Evolutionary conservation across 1,140 invertebrate genomes (phyloP).

Genomic region (Protaetia brevitarsis): DNA sequence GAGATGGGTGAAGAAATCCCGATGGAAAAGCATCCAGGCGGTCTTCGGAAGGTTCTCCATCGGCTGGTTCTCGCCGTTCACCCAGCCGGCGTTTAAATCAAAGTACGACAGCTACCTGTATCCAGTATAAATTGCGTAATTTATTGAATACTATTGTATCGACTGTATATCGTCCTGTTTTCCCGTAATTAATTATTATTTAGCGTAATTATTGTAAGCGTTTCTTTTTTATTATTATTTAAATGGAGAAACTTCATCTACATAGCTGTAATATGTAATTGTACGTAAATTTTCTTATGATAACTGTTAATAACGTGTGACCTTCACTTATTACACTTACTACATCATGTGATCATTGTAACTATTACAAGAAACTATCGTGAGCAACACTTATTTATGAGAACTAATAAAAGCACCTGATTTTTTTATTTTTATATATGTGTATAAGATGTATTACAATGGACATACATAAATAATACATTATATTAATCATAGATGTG

Average conservation of each 20-base stretch:
- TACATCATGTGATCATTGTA: constrained; percentile 14
- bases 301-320: not conserved
- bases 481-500: constrained; percentile 1
- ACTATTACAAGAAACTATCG: not conserved
- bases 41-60: constrained; percentile 93
- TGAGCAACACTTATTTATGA: not conserved
- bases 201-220: not conserved
- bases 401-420: not conserved
- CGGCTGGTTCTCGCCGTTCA: constrained; percentile 94
- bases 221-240: not conserved
- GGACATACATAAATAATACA: constrained; percentile 14
- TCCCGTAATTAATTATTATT: too few species aligned
- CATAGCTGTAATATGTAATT: not conserved
- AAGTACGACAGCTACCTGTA: constrained; percentile 75
- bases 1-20: constrained; percentile 83
- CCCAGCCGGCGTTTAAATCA: constrained; percentile 70
- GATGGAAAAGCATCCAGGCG: constrained; percentile 90
- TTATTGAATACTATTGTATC: not conserved
- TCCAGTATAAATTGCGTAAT: constrained; percentile 57
- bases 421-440: constrained; percentile 19
- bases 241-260: not conserved
- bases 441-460: not conserved
- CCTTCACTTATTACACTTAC: not conserved
- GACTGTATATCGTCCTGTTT: not conserved
- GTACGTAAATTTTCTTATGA: not conserved